Conservation (phyloP, 2,113 vertebrate genomes). For the Mellivora capensis region DNA sequence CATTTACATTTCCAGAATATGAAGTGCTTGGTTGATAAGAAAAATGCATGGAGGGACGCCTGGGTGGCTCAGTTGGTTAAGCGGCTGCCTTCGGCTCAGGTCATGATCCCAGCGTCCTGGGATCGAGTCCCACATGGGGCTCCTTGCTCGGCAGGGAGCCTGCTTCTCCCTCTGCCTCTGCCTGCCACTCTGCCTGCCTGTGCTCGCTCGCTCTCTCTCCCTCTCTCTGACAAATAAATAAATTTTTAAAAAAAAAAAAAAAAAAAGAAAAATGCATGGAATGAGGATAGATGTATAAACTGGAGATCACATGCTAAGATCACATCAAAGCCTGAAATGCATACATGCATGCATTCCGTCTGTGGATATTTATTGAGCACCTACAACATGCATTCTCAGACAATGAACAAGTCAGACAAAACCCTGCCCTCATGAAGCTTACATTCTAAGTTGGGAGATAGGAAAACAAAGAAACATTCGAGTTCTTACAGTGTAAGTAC, state of each 20-base stretch:
- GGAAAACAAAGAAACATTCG: background rate
- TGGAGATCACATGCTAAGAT: background rate
- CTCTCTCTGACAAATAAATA: too few species aligned
- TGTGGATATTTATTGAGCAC: background rate
- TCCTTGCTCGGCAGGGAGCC: too few species aligned
- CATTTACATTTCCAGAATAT: background rate
- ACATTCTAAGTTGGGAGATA: background rate
- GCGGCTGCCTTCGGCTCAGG: too few species aligned
- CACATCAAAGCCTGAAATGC: background rate
- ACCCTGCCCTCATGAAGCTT: background rate
- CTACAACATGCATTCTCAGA: background rate
- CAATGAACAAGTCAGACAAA: background rate
- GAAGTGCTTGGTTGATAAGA: background rate
- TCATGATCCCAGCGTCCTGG: too few species aligned
- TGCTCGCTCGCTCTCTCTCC: too few species aligned
- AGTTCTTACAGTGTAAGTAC: background rate
- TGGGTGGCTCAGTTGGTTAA: too few species aligned
- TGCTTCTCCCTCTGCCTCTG: too few species aligned
- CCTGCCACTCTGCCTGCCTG: too few species aligned
- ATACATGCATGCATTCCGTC: background rate
- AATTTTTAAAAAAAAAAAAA: conserved; percentile 3
- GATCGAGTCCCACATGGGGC: too few species aligned
- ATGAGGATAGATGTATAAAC: background rate
- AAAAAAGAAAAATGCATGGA: conserved; percentile 9
- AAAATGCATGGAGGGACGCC: background rate